Percentiles rank a stretch among this genome's conserved stretches.
phyloP scores from a whole-genome alignment of 2,888 invertebrate genomes.

The Rhopalosiphum nymphaeae region DNA sequence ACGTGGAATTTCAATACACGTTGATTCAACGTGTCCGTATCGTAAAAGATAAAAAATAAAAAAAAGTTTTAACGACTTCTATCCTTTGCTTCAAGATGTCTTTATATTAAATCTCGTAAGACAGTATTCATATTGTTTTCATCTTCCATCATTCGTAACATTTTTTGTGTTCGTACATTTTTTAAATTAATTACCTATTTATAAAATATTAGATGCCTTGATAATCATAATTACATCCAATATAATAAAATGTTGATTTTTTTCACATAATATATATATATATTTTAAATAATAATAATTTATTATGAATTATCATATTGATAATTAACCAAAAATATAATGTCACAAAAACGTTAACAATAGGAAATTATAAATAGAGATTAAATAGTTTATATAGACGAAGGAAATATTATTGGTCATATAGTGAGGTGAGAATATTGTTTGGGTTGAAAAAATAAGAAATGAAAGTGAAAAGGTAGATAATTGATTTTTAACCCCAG shows the following conservation, averaged over 20 bases:
- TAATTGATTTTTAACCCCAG: slow-evolving; percentile 35
- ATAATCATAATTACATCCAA: background rate
- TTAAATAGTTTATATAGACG: background rate
- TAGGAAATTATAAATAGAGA: background rate
- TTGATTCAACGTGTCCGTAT: background rate
- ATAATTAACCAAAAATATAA: background rate
- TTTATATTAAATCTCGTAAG: background rate
- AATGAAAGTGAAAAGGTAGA: slow-evolving; percentile 23
- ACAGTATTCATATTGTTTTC: background rate
- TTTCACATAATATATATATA: background rate
- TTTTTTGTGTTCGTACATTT: background rate
- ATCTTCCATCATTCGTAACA: background rate
- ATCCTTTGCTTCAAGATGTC: background rate
- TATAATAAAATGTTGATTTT: background rate
- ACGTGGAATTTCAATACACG: background rate
- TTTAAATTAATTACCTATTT: background rate
- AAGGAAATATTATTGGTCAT: background rate
- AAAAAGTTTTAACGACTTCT: background rate
- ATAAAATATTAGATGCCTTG: background rate
- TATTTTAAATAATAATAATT: background rate
- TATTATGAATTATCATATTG: background rate
- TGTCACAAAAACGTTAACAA: background rate
- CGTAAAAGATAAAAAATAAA: background rate
- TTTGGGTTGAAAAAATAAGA: slow-evolving; percentile 28
- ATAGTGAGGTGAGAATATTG: background rate